phyloP scores from a whole-genome alignment of 2,888 invertebrate genomes.

The Phyllotreta striolata region DNA sequence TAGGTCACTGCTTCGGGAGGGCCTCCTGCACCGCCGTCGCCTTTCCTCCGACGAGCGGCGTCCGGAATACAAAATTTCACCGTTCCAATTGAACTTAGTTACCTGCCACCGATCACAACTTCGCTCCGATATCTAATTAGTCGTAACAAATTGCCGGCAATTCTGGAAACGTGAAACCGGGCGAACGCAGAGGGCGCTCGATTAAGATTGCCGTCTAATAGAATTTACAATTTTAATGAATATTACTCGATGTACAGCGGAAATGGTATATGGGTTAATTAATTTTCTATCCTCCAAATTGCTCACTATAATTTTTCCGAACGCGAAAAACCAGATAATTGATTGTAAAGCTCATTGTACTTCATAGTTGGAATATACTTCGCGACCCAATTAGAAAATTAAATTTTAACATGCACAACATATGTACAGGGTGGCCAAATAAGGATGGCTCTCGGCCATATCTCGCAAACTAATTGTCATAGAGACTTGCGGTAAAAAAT shows the following conservation, averaged over 20 bases:
- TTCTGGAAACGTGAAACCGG: slow-evolving; percentile 44
- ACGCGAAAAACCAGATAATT: too few species aligned
- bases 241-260: slow-evolving; percentile 19
- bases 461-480: too few species aligned
- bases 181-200: slow-evolving; percentile 34
- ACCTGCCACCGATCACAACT: slow-evolving; percentile 47
- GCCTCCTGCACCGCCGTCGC: slow-evolving; percentile 44
- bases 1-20: slow-evolving; percentile 53
- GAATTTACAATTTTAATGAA: slow-evolving; percentile 38
- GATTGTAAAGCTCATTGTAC: too few species aligned
- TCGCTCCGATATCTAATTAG: slow-evolving; percentile 47
- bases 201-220: slow-evolving; percentile 40
- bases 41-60: slow-evolving; percentile 40
- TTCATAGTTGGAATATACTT: too few species aligned
- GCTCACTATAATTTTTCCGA: background rate
- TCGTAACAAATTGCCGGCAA: slow-evolving; percentile 48
- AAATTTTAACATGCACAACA: too few species aligned
- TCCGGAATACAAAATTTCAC: slow-evolving; percentile 51
- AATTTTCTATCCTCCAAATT: slow-evolving; percentile 8
- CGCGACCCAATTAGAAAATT: too few species aligned
- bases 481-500: too few species aligned
- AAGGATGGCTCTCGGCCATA: too few species aligned
- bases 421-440: too few species aligned
- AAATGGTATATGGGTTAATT: slow-evolving; percentile 1
- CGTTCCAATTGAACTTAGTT: slow-evolving; percentile 43